A percentile compares a stretch with the other conserved stretches of the same genome.
Conservation (phyloP, 1,140 invertebrate genomes). For the Physella acuta region DNA sequence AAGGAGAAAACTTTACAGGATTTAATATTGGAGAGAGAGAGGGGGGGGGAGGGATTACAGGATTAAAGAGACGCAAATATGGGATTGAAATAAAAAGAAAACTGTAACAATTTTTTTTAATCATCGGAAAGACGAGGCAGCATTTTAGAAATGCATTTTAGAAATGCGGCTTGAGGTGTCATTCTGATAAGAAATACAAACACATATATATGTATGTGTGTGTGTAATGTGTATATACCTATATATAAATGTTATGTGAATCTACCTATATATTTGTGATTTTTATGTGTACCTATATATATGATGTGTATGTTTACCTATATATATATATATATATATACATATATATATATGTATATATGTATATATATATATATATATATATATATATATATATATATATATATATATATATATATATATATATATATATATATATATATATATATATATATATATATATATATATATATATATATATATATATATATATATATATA, state of each 20-base stretch:
- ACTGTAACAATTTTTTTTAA: background rate
- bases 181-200: no score
- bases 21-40: background rate
- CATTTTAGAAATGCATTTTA: no score
- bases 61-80: background rate
- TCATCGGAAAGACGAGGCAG: no score
- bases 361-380: background rate
- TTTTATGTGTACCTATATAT: no score
- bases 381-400: background rate
- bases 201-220: no score
- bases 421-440: background rate
- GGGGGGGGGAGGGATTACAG: no score
- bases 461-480: background rate
- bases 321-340: background rate
- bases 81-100: background rate
- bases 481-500: background rate
- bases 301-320: background rate
- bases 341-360: background rate
- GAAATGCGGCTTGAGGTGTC: no score
- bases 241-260: no score
- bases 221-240: no score
- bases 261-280: no score
- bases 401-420: background rate
- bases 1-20: background rate
- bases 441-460: background rate